A percentile compares a stretch with the other conserved stretches of the same genome.
Conservation (phyloP, 1,140 invertebrate genomes). For the Diachasmimorpha longicaudata region DNA sequence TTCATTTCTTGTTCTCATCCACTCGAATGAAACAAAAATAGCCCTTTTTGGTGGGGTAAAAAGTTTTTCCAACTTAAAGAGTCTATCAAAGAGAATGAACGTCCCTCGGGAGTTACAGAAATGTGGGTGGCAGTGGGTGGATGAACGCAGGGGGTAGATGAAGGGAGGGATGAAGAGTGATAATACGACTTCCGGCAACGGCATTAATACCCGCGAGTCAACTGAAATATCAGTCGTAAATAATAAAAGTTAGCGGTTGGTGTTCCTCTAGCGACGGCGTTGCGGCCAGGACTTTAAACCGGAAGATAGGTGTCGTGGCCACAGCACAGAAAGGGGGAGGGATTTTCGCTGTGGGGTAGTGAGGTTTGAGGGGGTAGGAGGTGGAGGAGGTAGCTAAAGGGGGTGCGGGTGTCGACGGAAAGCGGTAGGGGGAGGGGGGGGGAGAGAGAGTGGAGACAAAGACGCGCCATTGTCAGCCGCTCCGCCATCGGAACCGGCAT, state of each 20-base stretch:
- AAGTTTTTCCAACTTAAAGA: not conserved
- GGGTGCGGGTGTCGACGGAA: conserved; percentile 20
- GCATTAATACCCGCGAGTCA: conserved; percentile 25
- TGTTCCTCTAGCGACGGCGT: conserved; percentile 50
- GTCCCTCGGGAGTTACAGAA: not conserved
- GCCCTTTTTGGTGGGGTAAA: not conserved
- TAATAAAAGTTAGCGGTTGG: conserved; percentile 63
- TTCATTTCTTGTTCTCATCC: not conserved
- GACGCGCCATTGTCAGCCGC: conserved; percentile 63
- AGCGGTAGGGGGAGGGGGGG: no score
- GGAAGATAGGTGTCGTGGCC: conserved; percentile 64
- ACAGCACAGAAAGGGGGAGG: conserved; percentile 34
- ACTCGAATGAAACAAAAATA: not conserved
- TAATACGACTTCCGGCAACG: conserved; percentile 31
- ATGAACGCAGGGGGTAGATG: no score
- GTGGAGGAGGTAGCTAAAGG: not conserved
- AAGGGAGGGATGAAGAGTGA: conserved; percentile 2
- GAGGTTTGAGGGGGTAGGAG: conserved; percentile 13
- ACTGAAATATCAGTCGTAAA: conserved; percentile 65
- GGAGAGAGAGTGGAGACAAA: conserved; percentile 55
- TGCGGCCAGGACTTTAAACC: conserved; percentile 61
- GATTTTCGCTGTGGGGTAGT: conserved; percentile 34
- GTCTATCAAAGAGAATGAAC: not conserved
- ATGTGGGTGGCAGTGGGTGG: not conserved
- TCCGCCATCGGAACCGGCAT: conserved; percentile 63